Percentiles rank a stretch among this genome's conserved stretches.
Conservation (phyloP, 2,888 invertebrate genomes). For the Aplocera efformata region DNA sequence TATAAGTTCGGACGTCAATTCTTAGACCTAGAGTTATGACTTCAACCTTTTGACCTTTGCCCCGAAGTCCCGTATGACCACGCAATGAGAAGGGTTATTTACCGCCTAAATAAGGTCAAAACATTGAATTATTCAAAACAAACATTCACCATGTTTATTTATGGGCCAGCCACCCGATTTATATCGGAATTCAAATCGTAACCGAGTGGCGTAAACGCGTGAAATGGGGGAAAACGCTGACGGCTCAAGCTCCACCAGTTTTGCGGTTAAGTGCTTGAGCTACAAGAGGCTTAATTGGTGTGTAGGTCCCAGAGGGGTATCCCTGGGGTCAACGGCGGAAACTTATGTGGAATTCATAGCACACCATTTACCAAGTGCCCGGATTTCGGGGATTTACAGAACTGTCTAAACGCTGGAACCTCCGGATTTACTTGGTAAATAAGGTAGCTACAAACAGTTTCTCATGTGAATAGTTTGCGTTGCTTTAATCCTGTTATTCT, state of each 20-base stretch:
- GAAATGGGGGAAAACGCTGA: slow-evolving; percentile 8
- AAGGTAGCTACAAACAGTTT: too few relatives aligned
- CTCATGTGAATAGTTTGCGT: too few relatives aligned
- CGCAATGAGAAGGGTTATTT: slow-evolving; percentile 32
- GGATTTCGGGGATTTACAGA: neutral
- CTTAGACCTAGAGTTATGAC: slow-evolving; percentile 11
- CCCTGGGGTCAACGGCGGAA: slow-evolving; percentile 3
- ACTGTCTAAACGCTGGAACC: slow-evolving; percentile 1
- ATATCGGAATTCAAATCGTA: slow-evolving; percentile 18
- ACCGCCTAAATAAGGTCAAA: slow-evolving; percentile 30
- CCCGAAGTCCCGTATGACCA: slow-evolving; percentile 10
- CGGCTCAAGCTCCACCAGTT: slow-evolving; percentile 2
- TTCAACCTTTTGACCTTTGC: slow-evolving; percentile 11
- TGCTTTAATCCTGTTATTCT: too few relatives aligned
- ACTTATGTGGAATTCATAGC: slow-evolving; percentile 6
- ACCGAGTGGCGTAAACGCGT: slow-evolving; percentile 13
- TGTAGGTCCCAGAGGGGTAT: slow-evolving; percentile 4
- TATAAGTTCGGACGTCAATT: too few relatives aligned
- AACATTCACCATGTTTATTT: slow-evolving; percentile 27
- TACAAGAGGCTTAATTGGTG: slow-evolving; percentile 14
- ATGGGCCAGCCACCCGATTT: slow-evolving; percentile 22
- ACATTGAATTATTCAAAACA: slow-evolving; percentile 36
- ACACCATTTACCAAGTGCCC: neutral
- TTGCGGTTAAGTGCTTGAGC: slow-evolving; percentile 13
- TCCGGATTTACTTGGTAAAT: neutral